Evolutionary conservation across 2,888 invertebrate genomes (phyloP), one percentile per base, ranked within the genome.

Genomic region (Tigriopus californicus): DNA sequence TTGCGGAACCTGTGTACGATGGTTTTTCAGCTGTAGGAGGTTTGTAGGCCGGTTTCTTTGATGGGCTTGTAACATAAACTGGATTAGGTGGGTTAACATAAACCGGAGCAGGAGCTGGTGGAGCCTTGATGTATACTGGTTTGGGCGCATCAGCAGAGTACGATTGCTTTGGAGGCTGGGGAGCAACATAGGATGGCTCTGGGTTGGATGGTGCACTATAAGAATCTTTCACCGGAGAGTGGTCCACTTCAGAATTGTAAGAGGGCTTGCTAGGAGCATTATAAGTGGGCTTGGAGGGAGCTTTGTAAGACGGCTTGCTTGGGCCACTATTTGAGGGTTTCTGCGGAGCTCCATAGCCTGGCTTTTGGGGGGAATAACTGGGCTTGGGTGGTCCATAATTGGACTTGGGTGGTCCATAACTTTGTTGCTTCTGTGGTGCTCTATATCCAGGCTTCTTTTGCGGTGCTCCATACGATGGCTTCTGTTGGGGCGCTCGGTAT

Each of bases 81-180:
- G 65, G 65, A 48, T 62, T 60, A 10, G 65, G 65, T 8, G 62
- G 62, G 20, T 64, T 61, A 8, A 64, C 64, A 13, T 64, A 60
- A 18, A 65, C 64, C 13, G 65, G 64, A 18, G 63, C 64, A 15
- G 64, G 63, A 5, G 65, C 62, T 6, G 64, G 63, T 8, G 64
- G 64, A 20, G 64, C 65, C 2, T 63, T 60, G 46, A 66, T 64
- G 60, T 65, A 65, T 15, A 66, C 62, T 12, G 67, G 65, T n/a
- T 65, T 54, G n/a, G 24, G 55, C 12, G 11, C 13, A 10, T 54
- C 41, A 15, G 55, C 40, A 12, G 47, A 52, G 24, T 22, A 25
- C 8, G 52, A 11, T 11, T 11, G 18, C 52, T 52, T 52, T 20
- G 52, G 20, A 11, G 52, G 52, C 13, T 11, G 41, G 11, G 41